phyloP scores from a whole-genome alignment of 2,113 vertebrate species.

The Gopherus evgoodei region DNA sequence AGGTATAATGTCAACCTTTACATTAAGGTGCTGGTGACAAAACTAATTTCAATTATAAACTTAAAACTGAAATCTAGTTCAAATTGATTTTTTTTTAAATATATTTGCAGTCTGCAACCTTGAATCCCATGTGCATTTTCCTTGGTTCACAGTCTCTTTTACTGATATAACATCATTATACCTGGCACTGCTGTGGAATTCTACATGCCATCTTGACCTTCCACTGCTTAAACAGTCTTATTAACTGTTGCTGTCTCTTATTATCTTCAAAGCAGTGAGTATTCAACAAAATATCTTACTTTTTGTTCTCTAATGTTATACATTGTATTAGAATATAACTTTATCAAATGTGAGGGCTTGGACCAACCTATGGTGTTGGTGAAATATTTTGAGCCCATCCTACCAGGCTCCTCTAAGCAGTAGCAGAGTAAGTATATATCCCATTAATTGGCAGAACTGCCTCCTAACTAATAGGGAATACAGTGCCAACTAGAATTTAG shows the following conservation, averaged over 20 bases:
- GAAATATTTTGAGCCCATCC: neutral
- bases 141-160: neutral
- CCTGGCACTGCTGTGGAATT: neutral
- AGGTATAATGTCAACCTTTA: neutral
- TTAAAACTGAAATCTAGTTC: neutral
- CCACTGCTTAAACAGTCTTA: neutral
- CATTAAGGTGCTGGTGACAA: too few species aligned
- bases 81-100: neutral
- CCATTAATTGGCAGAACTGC: neutral
- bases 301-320: neutral
- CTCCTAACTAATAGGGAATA: neutral
- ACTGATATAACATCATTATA: neutral
- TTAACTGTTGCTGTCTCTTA: neutral
- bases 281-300: neutral
- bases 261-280: neutral
- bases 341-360: neutral
- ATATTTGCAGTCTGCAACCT: neutral
- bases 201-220: neutral
- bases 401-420: neutral
- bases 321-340: neutral
- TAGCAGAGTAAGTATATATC: neutral
- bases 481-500: neutral
- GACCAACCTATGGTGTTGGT: fast-evolving
- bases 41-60: neutral
- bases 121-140: fast-evolving